Percentiles rank a stretch among this genome's conserved stretches.
Evolutionary conservation across 2,797 vertebrate genomes (phyloP).

Genomic region (Gila robusta): DNA sequence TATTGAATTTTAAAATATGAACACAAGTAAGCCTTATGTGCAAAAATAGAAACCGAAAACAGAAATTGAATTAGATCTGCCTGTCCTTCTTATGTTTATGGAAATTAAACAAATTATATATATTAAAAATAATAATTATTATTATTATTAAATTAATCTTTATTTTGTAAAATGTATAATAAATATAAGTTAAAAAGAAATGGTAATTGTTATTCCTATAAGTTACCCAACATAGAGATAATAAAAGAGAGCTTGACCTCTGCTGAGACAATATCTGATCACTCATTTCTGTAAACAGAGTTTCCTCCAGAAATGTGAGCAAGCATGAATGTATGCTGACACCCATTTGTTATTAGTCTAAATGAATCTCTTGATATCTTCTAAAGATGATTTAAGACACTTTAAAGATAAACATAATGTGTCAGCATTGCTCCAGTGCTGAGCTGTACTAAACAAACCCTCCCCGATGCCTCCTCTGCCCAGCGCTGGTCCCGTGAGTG

Average conservation of each 20-base stretch:
- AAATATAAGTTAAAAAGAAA: no score
- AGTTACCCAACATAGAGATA: background rate
- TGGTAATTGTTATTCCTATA: background rate
- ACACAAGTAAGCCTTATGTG: no score
- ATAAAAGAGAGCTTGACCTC: background rate
- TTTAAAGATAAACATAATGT: slow-evolving; percentile 22
- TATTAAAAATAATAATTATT: no score
- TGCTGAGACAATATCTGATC: background rate
- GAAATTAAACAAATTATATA: no score
- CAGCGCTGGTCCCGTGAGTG: background rate
- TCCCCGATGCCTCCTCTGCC: background rate
- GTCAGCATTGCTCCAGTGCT: slow-evolving; percentile 19
- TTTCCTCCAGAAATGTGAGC: slow-evolving; percentile 1
- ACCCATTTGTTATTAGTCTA: background rate
- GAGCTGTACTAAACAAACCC: slow-evolving; percentile 25
- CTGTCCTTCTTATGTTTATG: no score
- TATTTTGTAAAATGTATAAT: background rate
- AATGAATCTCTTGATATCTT: background rate
- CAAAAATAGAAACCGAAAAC: no score
- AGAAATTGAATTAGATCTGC: no score
- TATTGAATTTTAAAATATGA: no score
- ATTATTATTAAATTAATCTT: background rate
- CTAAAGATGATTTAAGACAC: background rate
- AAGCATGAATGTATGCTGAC: background rate
- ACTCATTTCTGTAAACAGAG: background rate